Evolutionary conservation across 2,888 invertebrate species (phyloP), one percentile per base, ranked within the genome.

Genomic region (Euphydryas editha): DNA sequence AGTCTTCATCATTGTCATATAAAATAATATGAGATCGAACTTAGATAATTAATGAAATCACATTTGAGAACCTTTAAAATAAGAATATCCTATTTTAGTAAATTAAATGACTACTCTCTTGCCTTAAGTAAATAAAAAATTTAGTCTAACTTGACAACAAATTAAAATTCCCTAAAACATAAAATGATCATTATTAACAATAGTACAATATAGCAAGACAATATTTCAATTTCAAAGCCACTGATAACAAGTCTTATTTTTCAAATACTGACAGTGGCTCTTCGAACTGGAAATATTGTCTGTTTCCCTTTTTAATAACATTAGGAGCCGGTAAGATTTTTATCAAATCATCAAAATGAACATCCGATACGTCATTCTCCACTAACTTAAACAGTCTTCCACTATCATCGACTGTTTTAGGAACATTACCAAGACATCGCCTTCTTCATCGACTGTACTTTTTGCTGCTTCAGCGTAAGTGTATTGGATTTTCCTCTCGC

Each of bases 381-480:
- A 42, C 42, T 42, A 42, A 42, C 13, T 42, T 42, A 42, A 42
- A 13, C 42, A 42, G 13, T 42, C 42, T 42, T 42, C 42, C 42
- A 42, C 8, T 10, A 42, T 42, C 42, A 42, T 42, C 42, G 42
- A 42, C 42, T 42, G 42, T 42, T 49, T 49, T 7, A 20, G 21
- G 21, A 49, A 49, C 49, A 49, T 49, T 7, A 49, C 21, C 8
- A 20, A 7, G 13, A 49, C 49, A 8, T 49, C 49, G 21, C 49
- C 49, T 49, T 44, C 57, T 42, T 62, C 62, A 59, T 59, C 59
- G 18, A 47, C 36, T 24, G 5, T 49, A 47, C 49, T 47, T 59
- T 47, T 59, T 24, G 49, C 18, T 36, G 30, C 30, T 47, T 24
- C 47, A 30, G 2, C 11, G 18, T 59, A 59, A 8, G 49, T 15